Conservation (phyloP, 2,113 vertebrate genomes). For the Perca fluviatilis region DNA sequence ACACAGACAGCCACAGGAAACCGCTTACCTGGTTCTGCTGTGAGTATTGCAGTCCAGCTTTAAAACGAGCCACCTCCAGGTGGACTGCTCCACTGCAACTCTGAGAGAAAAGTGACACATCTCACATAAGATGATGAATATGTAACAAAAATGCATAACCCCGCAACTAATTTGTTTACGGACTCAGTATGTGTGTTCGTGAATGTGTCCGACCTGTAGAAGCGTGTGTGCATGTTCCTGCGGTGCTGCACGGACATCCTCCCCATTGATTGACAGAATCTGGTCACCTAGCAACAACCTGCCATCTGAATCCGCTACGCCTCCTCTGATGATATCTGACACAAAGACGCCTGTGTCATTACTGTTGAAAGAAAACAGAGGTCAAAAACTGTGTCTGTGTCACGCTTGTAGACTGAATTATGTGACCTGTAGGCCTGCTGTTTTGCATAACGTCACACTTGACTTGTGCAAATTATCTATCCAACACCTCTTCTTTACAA, state of each 20-base stretch:
- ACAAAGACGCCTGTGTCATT: conserved; percentile 97
- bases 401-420: conserved; percentile 40
- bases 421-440: conserved; percentile 22
- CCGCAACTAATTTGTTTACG: not conserved
- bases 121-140: not conserved
- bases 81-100: conserved; percentile 88
- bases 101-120: conserved; percentile 77
- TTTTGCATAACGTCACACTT: conserved; percentile 59
- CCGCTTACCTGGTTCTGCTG: conserved; percentile 90
- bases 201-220: conserved; percentile 86
- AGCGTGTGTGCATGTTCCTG: conserved; percentile 90
- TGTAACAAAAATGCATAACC: not conserved
- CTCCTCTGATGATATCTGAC: conserved; percentile 93
- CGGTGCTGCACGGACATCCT: conserved; percentile 91
- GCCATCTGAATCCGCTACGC: conserved; percentile 90
- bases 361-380: conserved; percentile 79
- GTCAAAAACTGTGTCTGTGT: conserved; percentile 56
- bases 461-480: conserved; percentile 31
- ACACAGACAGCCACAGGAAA: not conserved
- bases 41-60: conserved; percentile 88
- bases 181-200: not conserved
- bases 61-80: conserved; percentile 94
- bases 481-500: not conserved
- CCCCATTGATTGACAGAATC: conserved; percentile 93
- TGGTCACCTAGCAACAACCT: conserved; percentile 95